Conservation (phyloP, 2,113 vertebrate genomes). For the Phaethornis superciliosus region DNA sequence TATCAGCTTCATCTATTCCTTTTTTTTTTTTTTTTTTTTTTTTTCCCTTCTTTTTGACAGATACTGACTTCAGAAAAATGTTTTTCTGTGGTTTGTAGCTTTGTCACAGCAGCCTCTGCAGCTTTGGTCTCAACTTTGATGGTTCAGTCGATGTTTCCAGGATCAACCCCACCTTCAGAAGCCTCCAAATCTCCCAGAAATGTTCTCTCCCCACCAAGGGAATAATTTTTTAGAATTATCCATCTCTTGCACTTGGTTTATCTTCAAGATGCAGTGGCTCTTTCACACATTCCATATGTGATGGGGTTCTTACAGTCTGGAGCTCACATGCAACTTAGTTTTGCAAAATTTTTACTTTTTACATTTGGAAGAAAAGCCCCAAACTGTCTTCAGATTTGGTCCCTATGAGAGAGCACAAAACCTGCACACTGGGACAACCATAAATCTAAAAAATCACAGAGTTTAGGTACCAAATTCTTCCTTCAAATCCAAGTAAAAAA, state of each 20-base stretch:
- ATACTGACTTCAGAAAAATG: neutral
- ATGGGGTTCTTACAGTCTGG: neutral
- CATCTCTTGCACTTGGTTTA: neutral
- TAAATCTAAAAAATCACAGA: neutral
- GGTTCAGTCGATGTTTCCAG: neutral
- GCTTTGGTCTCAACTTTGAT: neutral
- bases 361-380: too few relatives aligned
- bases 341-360: too few relatives aligned
- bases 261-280: neutral
- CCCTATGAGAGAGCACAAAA: neutral
- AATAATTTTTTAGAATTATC: neutral
- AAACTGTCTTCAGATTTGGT: neutral
- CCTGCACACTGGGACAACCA: fast-evolving
- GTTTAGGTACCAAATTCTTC: too few relatives aligned
- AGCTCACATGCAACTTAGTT: neutral
- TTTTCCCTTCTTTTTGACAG: neutral
- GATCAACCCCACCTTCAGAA: neutral
- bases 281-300: fast-evolving
- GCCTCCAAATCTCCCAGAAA: neutral
- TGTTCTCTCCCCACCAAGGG: fast-evolving
- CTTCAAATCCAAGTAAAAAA: too few relatives aligned
- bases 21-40: neutral
- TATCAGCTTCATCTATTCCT: neutral
- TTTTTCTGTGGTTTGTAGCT: neutral
- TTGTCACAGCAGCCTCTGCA: neutral